Base-by-base conservation (phyloP, 2,888 invertebrate genomes). In the Pseudoips prasinana region DNA sequence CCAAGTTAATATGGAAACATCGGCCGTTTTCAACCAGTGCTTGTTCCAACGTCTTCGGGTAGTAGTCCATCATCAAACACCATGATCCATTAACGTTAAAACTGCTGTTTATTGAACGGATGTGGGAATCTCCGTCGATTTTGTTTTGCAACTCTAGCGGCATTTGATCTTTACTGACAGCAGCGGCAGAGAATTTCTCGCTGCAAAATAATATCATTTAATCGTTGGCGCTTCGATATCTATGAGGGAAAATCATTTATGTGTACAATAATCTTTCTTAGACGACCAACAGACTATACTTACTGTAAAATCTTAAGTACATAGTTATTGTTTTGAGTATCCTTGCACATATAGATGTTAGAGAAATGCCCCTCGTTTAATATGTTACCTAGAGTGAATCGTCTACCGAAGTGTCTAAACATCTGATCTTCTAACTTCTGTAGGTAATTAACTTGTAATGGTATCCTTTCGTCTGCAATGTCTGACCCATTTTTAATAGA, bases 1-100 rank as follows among this genome's bases (percentile, higher is more conserved):
- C 63, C 3, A 19, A 22, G 37, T 73, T 43, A 9, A 83, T 67
- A 24, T 70, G 59, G 14, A 82, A 73, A 6, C 60, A 33, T 30
- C 46, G 56, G 0, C 33, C 30, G 8, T 39, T 44, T 8, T 43
- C 45, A 1, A 10, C 1, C 18, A 82, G 33, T 0, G 51, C 67
- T 44, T 73, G 31, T 4, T 32, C 10, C 27, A 84, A 52, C 27
- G 67, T 80, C 25, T 38, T 59, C 1, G 82, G 73, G 43, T 68
- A 83, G 39, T 67, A 82, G 7, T 80, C 75, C 42, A 71, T 69
- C 8, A 83, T 23, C 7, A 64, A 65, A 46, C 73, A 80, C 64
- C 66, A 69, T 0, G 36, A 29, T 7, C 39, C 36, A 0, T 31
- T 30, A 1, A 66, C 7, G 7, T 17, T 9, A 28, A 79, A 77